These are phyloP conservation scores for Holothuria scabra DNA, from an alignment of 53 echinoderm and acorn worm species.

Conservation along the genomic window DNA sequence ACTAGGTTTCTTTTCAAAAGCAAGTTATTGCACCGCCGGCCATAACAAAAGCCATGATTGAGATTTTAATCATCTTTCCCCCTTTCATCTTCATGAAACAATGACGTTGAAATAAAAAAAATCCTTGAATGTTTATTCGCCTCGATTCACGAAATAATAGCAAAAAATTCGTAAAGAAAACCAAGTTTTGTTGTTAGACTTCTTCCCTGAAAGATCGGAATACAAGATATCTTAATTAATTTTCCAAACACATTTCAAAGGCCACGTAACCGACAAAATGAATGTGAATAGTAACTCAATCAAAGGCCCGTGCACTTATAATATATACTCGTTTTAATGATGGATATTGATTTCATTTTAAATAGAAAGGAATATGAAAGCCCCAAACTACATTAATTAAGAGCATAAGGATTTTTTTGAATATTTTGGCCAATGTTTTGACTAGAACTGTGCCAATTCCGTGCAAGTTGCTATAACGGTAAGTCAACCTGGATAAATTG, in stretches of 20 bases:
- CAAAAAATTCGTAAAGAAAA: conserved; percentile 6
- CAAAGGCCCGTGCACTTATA: too few relatives aligned
- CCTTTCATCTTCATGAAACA: conserved; percentile 1
- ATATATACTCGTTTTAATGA: too few relatives aligned
- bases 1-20: background rate
- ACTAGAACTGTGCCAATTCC: too few relatives aligned
- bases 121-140: conserved; percentile 46
- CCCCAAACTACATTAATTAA: too few relatives aligned
- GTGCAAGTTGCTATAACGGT: too few relatives aligned
- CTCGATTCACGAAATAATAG: conserved; percentile 43
- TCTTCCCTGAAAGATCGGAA: background rate
- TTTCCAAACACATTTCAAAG: conserved; percentile 1
- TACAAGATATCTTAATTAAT: conserved; percentile 41
- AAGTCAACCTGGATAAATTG: too few relatives aligned
- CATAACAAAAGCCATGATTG: conserved; percentile 8
- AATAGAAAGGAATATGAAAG: too few relatives aligned
- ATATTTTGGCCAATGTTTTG: too few relatives aligned
- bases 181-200: background rate
- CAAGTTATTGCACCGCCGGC: conserved; percentile 33
- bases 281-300: too few relatives aligned
- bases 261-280: too few relatives aligned
- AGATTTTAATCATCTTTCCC: conserved; percentile 23
- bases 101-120: background rate
- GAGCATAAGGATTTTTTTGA: too few relatives aligned
- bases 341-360: too few relatives aligned